A percentile compares a stretch with the other conserved stretches of the same genome.
Conservation (phyloP, 2,888 invertebrate species). For the Ophraella communa region DNA sequence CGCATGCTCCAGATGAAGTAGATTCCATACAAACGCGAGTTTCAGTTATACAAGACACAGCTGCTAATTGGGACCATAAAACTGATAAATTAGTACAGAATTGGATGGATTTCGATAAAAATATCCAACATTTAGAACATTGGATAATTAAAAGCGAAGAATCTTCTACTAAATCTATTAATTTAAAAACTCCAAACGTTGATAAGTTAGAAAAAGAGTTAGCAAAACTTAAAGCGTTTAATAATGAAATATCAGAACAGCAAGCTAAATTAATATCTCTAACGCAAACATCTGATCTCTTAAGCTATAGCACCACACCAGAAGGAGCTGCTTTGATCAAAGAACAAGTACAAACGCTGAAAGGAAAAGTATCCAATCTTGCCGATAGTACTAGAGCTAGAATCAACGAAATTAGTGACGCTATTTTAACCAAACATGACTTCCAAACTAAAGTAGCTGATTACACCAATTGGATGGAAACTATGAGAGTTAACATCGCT, state of each 20-base stretch:
- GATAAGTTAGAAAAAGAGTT: constrained; percentile 80
- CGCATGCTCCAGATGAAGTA: constrained; percentile 81
- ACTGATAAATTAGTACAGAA: constrained; percentile 78
- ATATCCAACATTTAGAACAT: constrained; percentile 75
- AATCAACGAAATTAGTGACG: constrained; percentile 82
- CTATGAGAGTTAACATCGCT: constrained; percentile 73
- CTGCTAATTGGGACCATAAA: constrained; percentile 79
- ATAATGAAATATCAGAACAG: constrained; percentile 85
- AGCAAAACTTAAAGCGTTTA: constrained; percentile 77
- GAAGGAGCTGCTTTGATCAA: constrained; percentile 79
- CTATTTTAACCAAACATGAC: constrained; percentile 82
- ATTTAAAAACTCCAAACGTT: constrained; percentile 73
- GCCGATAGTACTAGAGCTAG: constrained; percentile 78
- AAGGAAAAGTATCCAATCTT: constrained; percentile 74
- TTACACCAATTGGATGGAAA: constrained; percentile 81
- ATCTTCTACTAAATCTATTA: constrained; percentile 64
- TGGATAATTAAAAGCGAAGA: constrained; percentile 79
- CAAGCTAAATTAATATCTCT: constrained; percentile 82
- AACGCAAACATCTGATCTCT: constrained; percentile 80
- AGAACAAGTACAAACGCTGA: constrained; percentile 75
- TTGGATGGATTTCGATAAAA: constrained; percentile 83
- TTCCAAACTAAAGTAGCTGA: constrained; percentile 79
- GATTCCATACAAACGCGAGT: constrained; percentile 84
- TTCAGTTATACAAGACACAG: constrained; percentile 82
- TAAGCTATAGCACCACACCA: constrained; percentile 77